A percentile compares a stretch with the other conserved stretches of the same genome.
These are phyloP conservation scores for Potamilus streckersoni DNA, from an alignment of 1,140 invertebrate genomes.

Conservation along the genomic window DNA sequence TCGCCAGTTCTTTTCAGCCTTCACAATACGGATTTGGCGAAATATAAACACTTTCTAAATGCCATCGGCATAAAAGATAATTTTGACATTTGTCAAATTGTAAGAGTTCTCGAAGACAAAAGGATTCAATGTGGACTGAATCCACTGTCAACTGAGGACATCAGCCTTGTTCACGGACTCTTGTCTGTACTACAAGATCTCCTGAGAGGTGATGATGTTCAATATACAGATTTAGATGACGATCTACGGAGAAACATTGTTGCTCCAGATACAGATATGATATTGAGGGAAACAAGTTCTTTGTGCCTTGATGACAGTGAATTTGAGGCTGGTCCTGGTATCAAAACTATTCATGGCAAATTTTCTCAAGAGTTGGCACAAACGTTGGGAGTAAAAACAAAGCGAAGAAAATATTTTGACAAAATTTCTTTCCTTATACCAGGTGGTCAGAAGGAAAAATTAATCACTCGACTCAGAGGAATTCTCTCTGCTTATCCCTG, in stretches of 20 bases:
- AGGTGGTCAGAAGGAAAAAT: constrained; percentile 55
- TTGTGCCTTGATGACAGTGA: constrained; percentile 39
- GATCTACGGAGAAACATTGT: constrained; percentile 10
- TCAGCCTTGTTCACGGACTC: neutral
- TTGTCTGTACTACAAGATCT: constrained; percentile 1
- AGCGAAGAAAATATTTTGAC: constrained; percentile 19
- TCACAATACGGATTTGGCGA: neutral
- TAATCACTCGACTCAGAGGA: constrained; percentile 53
- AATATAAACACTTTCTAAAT: constrained; percentile 19
- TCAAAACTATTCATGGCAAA: constrained; percentile 32
- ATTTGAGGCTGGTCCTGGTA: neutral
- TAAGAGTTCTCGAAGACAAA: constrained; percentile 4
- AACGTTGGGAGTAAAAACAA: constrained; percentile 38
- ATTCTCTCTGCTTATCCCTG: constrained; percentile 54
- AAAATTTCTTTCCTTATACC: constrained; percentile 6
- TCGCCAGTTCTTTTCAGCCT: constrained; percentile 38
- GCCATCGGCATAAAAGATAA: constrained; percentile 28
- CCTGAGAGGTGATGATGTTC: neutral
- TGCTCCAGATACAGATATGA: constrained; percentile 29
- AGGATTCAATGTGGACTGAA: neutral
- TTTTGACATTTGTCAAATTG: constrained; percentile 20
- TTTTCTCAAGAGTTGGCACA: constrained; percentile 19
- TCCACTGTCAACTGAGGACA: neutral
- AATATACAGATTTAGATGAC: constrained; percentile 2
- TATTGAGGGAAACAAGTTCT: constrained; percentile 10